Conservation (phyloP, 2,888 invertebrate species). For the Dascillus cervinus region DNA sequence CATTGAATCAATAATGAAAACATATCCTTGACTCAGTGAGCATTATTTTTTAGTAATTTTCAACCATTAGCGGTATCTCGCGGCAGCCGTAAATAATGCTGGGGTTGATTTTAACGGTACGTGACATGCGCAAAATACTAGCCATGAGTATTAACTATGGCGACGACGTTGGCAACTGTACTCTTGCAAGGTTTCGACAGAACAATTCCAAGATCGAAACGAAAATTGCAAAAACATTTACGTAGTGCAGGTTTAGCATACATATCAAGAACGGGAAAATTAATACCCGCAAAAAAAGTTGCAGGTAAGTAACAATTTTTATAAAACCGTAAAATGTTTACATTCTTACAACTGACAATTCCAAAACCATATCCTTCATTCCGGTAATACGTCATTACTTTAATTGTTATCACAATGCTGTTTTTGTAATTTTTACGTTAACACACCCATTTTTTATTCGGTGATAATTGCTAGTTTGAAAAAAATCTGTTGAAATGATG, state of each 20-base stretch:
- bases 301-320: constrained; percentile 36
- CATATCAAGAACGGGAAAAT: constrained; percentile 44
- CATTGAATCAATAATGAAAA: too few species aligned
- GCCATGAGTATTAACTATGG: constrained; percentile 31
- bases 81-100: too few species aligned
- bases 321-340: constrained; percentile 35
- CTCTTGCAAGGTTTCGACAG: constrained; percentile 36
- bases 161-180: constrained; percentile 42
- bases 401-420: too few species aligned
- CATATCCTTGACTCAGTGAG: too few species aligned
- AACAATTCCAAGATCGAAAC: constrained; percentile 40
- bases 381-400: constrained; percentile 14
- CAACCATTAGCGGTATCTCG: too few species aligned
- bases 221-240: constrained; percentile 44
- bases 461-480: too few species aligned
- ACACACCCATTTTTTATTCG: too few species aligned
- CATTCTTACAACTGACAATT: constrained; percentile 32
- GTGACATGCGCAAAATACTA: too few species aligned
- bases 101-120: too few species aligned
- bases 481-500: too few species aligned
- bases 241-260: constrained; percentile 44
- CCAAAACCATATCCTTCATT: constrained; percentile 22
- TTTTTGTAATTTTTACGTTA: too few species aligned
- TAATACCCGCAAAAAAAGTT: constrained; percentile 45
- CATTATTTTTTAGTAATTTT: too few species aligned